phyloP scores from a whole-genome alignment of 2,113 vertebrate species.

The Solea senegalensis region DNA sequence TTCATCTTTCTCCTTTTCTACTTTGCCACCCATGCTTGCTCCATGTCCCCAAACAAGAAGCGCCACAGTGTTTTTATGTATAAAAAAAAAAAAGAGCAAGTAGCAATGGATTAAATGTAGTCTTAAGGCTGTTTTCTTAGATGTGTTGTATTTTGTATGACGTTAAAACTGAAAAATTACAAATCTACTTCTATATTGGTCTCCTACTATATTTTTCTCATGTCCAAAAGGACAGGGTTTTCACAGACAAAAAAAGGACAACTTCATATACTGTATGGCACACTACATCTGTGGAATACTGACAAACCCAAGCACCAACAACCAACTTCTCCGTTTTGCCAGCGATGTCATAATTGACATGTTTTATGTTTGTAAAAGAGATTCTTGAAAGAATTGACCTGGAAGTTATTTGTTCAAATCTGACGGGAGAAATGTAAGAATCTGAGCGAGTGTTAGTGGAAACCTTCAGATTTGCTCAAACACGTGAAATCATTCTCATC shows the following conservation, averaged over 20 bases:
- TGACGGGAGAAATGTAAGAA: not conserved
- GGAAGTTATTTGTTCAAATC: not conserved
- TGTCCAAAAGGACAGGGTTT: too few species aligned
- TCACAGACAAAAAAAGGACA: too few species aligned
- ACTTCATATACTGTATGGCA: too few species aligned
- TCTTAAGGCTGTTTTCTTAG: too few species aligned
- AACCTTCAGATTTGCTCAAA: slow-evolving; percentile 20
- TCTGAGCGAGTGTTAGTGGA: too few species aligned
- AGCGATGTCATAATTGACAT: not conserved
- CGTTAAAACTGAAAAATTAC: too few species aligned
- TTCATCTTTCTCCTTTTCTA: slow-evolving; percentile 59
- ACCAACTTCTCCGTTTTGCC: not conserved
- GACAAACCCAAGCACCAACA: too few species aligned
- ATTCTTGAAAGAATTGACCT: not conserved
- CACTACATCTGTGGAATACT: too few species aligned
- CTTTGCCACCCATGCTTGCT: slow-evolving; percentile 35
- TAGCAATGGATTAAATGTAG: not conserved
- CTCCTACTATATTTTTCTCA: too few species aligned
- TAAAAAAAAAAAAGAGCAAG: not conserved
- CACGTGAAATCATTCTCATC: slow-evolving; percentile 56
- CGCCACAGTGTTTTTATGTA: slow-evolving; percentile 14
- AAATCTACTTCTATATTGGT: too few species aligned
- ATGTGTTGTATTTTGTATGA: too few species aligned
- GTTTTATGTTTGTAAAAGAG: not conserved
- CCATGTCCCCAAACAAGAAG: slow-evolving; percentile 28